Evolutionary conservation across 2,888 invertebrate species (phyloP).

Genomic region (Perizoma flavofasciatum): DNA sequence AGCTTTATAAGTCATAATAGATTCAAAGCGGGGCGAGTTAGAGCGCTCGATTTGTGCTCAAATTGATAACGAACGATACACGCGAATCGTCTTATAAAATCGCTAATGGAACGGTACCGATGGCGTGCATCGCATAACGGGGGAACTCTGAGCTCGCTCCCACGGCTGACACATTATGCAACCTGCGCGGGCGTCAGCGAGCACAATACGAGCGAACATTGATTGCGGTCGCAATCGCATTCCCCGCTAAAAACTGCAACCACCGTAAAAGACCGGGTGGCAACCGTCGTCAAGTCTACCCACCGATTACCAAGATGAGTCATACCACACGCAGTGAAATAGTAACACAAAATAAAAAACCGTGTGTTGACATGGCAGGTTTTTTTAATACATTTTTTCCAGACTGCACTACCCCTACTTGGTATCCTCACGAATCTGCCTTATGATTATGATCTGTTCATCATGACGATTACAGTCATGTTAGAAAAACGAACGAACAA

Average conservation of each 20-base stretch:
- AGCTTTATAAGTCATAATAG: constrained; percentile 67
- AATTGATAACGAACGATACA: constrained; percentile 78
- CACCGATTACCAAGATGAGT: too few species aligned
- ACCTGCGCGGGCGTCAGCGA: constrained; percentile 60
- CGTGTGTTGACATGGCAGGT: too few species aligned
- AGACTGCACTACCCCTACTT: too few species aligned
- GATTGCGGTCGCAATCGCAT: constrained; percentile 65
- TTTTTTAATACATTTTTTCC: too few species aligned
- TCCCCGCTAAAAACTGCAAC: constrained; percentile 62
- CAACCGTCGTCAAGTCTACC: too few species aligned
- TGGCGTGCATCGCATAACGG: constrained; percentile 82
- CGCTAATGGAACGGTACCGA: constrained; percentile 80
- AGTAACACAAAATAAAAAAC: too few species aligned
- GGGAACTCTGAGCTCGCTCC: constrained; percentile 63
- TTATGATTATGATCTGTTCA: too few species aligned
- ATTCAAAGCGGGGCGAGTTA: constrained; percentile 68
- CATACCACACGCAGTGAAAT: too few species aligned
- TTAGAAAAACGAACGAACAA: too few species aligned
- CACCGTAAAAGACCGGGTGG: constrained; percentile 54
- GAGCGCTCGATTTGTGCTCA: constrained; percentile 59
- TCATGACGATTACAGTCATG: too few species aligned
- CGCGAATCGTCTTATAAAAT: constrained; percentile 82
- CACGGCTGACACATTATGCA: constrained; percentile 80
- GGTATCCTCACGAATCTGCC: too few species aligned
- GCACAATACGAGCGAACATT: constrained; percentile 60